Evolutionary conservation across 2,888 invertebrate genomes (phyloP).

Genomic region (Meandrusa payeni): DNA sequence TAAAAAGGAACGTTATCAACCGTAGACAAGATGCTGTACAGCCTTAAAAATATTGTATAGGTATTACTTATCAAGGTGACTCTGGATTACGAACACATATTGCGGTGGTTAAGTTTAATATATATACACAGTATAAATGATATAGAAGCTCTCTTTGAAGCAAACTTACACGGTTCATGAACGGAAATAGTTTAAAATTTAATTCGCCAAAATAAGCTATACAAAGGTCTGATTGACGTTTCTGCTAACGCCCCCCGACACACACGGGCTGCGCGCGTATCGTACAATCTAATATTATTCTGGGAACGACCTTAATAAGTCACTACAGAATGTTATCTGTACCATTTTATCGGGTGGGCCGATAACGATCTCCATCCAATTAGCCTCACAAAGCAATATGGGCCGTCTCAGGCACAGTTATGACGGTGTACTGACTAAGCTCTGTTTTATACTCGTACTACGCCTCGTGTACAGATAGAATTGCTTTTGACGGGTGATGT

Average conservation of each 20-base stretch:
- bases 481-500: constrained; percentile 1
- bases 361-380: constrained; percentile 80
- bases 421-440: constrained; percentile 49
- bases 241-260: constrained; percentile 52
- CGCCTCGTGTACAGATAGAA: neutral
- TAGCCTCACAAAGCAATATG: constrained; percentile 80
- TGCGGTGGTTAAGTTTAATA: no score
- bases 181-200: neutral
- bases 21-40: no score
- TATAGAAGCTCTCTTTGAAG: no score
- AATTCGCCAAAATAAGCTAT: neutral
- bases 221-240: constrained; percentile 27
- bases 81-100: no score
- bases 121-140: no score
- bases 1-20: no score
- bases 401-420: constrained; percentile 66
- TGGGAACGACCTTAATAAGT: constrained; percentile 82
- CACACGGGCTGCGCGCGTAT: constrained; percentile 63
- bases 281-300: constrained; percentile 80
- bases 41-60: no score
- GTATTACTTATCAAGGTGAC: no score
- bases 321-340: constrained; percentile 82
- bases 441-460: constrained; percentile 19
- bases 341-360: constrained; percentile 75
- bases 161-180: no score